Evolutionary conservation across 2,888 invertebrate species (phyloP).

Genomic region (Dolichomitus sp.): DNA sequence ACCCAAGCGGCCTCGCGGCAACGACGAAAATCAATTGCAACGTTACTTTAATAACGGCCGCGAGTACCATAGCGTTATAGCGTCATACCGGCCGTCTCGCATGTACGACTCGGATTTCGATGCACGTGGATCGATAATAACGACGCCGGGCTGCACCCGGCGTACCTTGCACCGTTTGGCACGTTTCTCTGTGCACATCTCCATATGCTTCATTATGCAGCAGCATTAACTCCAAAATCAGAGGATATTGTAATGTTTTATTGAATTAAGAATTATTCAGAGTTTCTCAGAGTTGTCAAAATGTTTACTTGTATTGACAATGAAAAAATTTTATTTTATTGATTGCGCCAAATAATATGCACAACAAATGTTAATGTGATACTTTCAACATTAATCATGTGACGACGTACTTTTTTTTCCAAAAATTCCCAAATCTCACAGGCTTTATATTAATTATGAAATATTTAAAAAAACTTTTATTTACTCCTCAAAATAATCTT

Average conservation of each 20-base stretch:
- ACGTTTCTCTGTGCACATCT: conserved; percentile 28
- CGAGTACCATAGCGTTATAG: conserved; percentile 39
- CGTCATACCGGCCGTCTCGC: conserved; percentile 38
- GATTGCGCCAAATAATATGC: neutral
- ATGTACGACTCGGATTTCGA: conserved; percentile 67
- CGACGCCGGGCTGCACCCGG: conserved; percentile 50
- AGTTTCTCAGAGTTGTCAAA: neutral
- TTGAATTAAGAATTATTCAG: too few species aligned
- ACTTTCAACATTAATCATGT: neutral
- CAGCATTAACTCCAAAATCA: conserved; percentile 3
- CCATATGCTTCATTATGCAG: neutral
- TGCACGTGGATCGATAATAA: conserved; percentile 70
- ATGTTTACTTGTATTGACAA: neutral
- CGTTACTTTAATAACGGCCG: conserved; percentile 65
- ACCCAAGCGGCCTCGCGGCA: neutral
- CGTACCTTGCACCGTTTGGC: conserved; percentile 63
- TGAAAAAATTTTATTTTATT: neutral
- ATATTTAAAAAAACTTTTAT: too few species aligned
- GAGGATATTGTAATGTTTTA: neutral
- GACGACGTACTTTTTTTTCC: neutral
- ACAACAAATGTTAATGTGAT: neutral
- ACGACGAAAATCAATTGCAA: conserved; percentile 66
- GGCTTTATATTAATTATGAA: too few species aligned
- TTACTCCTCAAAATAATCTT: too few species aligned
- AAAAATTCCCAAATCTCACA: too few species aligned